Base-by-base conservation (phyloP, 2,888 invertebrate genomes). In the Dicycla oo region DNA sequence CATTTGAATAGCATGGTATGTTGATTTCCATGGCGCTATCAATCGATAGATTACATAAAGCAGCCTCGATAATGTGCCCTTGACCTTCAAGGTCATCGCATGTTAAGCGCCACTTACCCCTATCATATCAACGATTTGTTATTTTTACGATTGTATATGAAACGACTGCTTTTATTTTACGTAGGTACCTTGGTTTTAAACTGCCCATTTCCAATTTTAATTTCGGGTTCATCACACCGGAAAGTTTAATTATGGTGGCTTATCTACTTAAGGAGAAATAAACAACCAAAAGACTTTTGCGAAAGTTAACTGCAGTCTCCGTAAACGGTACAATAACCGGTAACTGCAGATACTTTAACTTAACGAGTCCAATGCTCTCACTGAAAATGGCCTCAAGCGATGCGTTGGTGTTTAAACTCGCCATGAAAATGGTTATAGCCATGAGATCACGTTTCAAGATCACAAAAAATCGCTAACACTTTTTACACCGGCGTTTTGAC, bases 21-120 rank as follows among this genome's bases (percentile, higher is more conserved):
- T 53, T 61, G 51, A 54, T 63, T 69, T 30, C 23, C 45, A 64
- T 60, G 40, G 45, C 43, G 57, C 57, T 75, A 67, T 73, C 70
- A 69, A 80, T 60, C 67, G 26, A 72, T 76, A 69, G 51, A 70
- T 74, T 72, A 73, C 57, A 56, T 72, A 68, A 62, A 53, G 11
- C 49, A 49, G 51, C 60, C 47, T 62, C 71, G 69, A 71, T 72
- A 69, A 10, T 20, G 51, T 43, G 60, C 38, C 85, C 85, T 82
- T 84, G 86, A 84, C 80, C 73, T 76, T 73, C 67, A 77, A 77
- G 68, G 73, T 80, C 73, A 77, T 65, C 45, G 47, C 63, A 45
- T 82, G 53, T 78, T 80, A 57, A 43, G 58, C 49, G 45, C 51
- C 34, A 65, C 7, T 63, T 45, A 54, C 23, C 38, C n/a, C 13